Conservation (phyloP, 2,888 invertebrate genomes). For the Drosophila prolongata region DNA sequence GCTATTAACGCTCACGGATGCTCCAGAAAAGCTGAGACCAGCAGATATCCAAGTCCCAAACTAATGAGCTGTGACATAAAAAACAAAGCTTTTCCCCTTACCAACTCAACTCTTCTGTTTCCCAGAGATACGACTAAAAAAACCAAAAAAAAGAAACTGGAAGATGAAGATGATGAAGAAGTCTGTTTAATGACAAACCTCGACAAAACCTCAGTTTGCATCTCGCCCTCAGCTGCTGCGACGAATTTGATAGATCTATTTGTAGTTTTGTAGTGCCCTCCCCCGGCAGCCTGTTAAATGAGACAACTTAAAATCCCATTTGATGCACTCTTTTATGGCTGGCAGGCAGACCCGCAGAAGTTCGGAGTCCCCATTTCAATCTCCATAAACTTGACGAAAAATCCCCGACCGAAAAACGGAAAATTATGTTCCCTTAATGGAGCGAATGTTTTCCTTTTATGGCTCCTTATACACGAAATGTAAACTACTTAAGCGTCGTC, state of each 20-base stretch:
- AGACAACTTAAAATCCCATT: conserved; percentile 82
- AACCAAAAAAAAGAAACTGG: conserved; percentile 24
- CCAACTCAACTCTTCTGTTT: conserved; percentile 44
- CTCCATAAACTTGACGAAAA: conserved; percentile 81
- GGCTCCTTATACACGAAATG: conserved; percentile 74
- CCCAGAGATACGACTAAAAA: conserved; percentile 5
- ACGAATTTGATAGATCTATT: conserved; percentile 78
- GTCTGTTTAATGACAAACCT: conserved; percentile 61
- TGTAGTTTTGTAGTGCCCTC: conserved; percentile 56
- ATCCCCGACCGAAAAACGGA: conserved; percentile 73
- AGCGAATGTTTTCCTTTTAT: conserved; percentile 79
- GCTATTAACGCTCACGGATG: conserved; percentile 61
- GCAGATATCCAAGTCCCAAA: conserved; percentile 39
- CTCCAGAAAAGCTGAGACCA: conserved; percentile 26
- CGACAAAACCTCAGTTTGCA: conserved; percentile 41
- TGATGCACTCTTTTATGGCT: conserved; percentile 79
- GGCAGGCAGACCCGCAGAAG: conserved; percentile 49
- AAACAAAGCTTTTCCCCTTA: conserved; percentile 63
- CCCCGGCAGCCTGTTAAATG: conserved; percentile 72
- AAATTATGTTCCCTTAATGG: conserved; percentile 81
- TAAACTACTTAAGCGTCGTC: conserved; percentile 81
- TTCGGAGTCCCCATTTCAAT: conserved; percentile 63
- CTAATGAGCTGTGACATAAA: conserved; percentile 74
- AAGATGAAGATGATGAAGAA: conserved; percentile 29
- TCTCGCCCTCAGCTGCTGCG: conserved; percentile 48